Base-by-base conservation (phyloP, 1,140 invertebrate genomes). In the Drosophila athabasca region DNA sequence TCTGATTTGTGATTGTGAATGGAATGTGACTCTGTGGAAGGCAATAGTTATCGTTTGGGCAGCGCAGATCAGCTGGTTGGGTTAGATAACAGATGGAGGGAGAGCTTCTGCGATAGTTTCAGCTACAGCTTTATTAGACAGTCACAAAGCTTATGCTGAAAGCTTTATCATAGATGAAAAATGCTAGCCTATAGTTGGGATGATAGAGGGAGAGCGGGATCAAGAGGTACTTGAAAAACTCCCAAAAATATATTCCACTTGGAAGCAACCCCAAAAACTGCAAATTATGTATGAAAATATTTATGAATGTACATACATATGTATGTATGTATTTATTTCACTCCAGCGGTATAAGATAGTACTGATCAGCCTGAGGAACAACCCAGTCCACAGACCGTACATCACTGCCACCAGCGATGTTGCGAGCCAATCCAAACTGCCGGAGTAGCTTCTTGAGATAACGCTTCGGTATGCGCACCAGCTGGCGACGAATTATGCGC, bases 301-400 rank as follows among this genome's bases (percentile, higher is more conserved):
- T 31, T 15, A 11, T 7, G 11, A n/a, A 8, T n/a, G n/a, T 51
- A 35, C 6, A 8, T 13, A 15, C 5, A 19, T 19, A 8, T 19
- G 17, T 51, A 35, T 6, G 15, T 13, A 15, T 7, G 1, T 9
- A 22, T 8, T 7, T 17, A 4, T 24, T 41, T 19, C 43, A 83
- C 43, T 84, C 61, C n/a, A 84, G 39, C 0, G 81, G 81, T 74
- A 84, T 87, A 0, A 84, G 43, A 17, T 87, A 84, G 39, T 87
- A 84, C 11, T 70, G 52, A 35, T 45, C 11, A n/a, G 74, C 29
- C 19, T 60, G 50, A 5, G 49, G 49, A 8, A 31, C 13, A 8
- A 24, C 13, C 4, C 41, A 4, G 2, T 24, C 0, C 3, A 39
- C 11, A 9, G 13, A 8, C 9, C 22, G 22, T 0, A 45, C 22